These are phyloP conservation scores for Halictus rubicundus DNA, from an alignment of 1,140 invertebrate species.

Conservation along the genomic window DNA sequence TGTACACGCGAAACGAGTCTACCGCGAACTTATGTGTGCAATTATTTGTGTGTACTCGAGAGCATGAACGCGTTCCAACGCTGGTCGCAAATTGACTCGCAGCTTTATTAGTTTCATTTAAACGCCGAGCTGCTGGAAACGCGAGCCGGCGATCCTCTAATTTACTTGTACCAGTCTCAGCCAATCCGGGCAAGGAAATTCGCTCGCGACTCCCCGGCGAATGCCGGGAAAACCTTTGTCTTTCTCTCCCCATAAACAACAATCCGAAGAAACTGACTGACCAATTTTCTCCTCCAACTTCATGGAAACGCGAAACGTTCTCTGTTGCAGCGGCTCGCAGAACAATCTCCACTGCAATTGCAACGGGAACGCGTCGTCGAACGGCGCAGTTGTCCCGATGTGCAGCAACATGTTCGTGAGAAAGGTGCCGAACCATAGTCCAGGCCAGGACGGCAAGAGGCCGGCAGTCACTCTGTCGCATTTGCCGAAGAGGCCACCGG, in stretches of 20 bases:
- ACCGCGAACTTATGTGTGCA: too few relatives aligned
- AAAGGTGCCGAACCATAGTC: constrained; percentile 85
- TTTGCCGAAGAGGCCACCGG: constrained; percentile 89
- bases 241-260: too few relatives aligned
- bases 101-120: background rate
- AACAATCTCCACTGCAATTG: constrained; percentile 83
- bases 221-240: too few relatives aligned
- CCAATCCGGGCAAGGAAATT: background rate
- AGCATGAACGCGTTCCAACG: too few relatives aligned
- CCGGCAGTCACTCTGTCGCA: constrained; percentile 85
- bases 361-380: constrained; percentile 82
- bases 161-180: background rate
- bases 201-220: background rate
- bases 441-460: constrained; percentile 75
- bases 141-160: background rate
- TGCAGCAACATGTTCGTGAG: constrained; percentile 80
- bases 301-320: background rate
- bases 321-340: constrained; percentile 83
- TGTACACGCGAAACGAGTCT: too few relatives aligned
- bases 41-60: too few relatives aligned
- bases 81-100: too few relatives aligned
- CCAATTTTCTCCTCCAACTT: background rate
- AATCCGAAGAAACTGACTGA: too few relatives aligned
- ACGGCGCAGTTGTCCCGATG: constrained; percentile 77
- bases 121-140: background rate